Conservation (phyloP, 2,888 invertebrate genomes). For the Drosophila mercatorum region DNA sequence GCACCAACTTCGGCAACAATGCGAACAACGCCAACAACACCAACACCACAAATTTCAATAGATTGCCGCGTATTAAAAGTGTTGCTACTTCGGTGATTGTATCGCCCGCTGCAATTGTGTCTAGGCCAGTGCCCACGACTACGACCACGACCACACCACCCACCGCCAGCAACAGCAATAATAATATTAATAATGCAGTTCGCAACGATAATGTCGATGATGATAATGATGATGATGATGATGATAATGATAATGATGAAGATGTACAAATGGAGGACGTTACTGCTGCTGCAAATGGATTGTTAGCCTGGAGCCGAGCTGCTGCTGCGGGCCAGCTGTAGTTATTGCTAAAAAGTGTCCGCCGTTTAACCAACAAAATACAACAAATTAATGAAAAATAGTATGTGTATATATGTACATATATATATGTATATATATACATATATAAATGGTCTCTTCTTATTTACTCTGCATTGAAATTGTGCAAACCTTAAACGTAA, state of each 20-base stretch:
- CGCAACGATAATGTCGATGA: slow-evolving; percentile 11
- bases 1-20: slow-evolving; percentile 28
- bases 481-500: slow-evolving; percentile 75
- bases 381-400: slow-evolving; percentile 34
- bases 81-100: slow-evolving; percentile 84
- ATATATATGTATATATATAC: not conserved
- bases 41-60: slow-evolving; percentile 50
- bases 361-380: slow-evolving; percentile 17
- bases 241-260: not conserved
- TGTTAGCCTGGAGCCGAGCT: slow-evolving; percentile 73
- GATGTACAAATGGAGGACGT: slow-evolving; percentile 56
- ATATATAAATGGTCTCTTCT: slow-evolving; percentile 70
- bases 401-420: slow-evolving; percentile 12
- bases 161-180: slow-evolving; percentile 26
- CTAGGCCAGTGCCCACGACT: slow-evolving; percentile 53
- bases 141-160: slow-evolving; percentile 39
- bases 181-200: slow-evolving; percentile 4
- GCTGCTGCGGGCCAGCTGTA: slow-evolving; percentile 57
- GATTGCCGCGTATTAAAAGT: slow-evolving; percentile 61
- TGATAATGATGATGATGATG: slow-evolving; percentile 16
- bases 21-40: not conserved
- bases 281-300: slow-evolving; percentile 69
- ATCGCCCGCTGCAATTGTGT: slow-evolving; percentile 61
- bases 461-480: slow-evolving; percentile 74
- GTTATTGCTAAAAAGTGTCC: slow-evolving; percentile 29